phyloP scores from a whole-genome alignment of 2,888 invertebrate genomes.

The Drosophila affinis region DNA sequence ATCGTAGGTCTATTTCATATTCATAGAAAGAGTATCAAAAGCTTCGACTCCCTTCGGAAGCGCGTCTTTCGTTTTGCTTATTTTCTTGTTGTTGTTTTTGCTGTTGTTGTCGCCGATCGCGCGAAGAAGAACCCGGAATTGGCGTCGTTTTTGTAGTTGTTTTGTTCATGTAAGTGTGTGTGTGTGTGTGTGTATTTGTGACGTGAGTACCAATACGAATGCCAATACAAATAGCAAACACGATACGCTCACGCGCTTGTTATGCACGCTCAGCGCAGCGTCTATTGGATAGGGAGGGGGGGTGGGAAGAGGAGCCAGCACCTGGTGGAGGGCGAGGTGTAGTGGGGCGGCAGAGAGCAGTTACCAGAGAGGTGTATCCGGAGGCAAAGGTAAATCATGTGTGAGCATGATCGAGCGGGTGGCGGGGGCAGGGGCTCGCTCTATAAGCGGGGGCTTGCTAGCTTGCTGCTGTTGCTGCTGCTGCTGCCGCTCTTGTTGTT shows the following conservation, averaged over 20 bases:
- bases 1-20: not conserved
- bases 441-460: conserved; percentile 8
- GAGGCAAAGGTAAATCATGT: conserved; percentile 33
- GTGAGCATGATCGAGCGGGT: conserved; percentile 2
- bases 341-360: not conserved
- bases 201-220: conserved; percentile 39
- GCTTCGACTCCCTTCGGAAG: not conserved
- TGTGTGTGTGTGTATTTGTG: conserved; percentile 14
- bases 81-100: not conserved
- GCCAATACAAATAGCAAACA: conserved; percentile 48
- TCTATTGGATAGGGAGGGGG: conserved; percentile 32
- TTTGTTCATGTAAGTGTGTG: not conserved
- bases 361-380: not conserved
- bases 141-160: conserved; percentile 54
- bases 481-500: conserved; percentile 41
- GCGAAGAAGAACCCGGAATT: conserved; percentile 78
- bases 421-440: no score
- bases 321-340: not conserved
- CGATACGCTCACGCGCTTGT: conserved; percentile 72
- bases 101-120: conserved; percentile 53
- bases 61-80: not conserved
- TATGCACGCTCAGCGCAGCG: conserved; percentile 72
- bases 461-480: conserved; percentile 21
- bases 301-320: conserved; percentile 1
- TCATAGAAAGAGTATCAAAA: not conserved